Evolutionary conservation across 2,113 vertebrate species (phyloP).

Genomic region (human): GRCh38 chr6:101500501-101501000

Average conservation of each 20-base stretch:
- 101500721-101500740: neutral
- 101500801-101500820: neutral
- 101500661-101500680: neutral
- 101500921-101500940: neutral
- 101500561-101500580: neutral
- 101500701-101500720: slow-evolving; percentile 27
- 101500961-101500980: neutral
- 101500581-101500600: neutral
- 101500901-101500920: neutral
- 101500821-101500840: neutral
- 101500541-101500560: neutral
- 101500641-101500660: neutral
- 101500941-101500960: neutral
- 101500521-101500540: slow-evolving; percentile 1
- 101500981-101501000: neutral
- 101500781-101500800: neutral
- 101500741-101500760: neutral
- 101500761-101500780: neutral
- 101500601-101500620: neutral
- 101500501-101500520: slow-evolving; percentile 13
- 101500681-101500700: neutral
- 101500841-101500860: neutral
- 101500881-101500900: neutral
- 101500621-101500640: neutral
- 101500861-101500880: neutral